Base-by-base conservation (phyloP, 2,797 vertebrate genomes). In the Paramormyrops hopkinsi region DNA sequence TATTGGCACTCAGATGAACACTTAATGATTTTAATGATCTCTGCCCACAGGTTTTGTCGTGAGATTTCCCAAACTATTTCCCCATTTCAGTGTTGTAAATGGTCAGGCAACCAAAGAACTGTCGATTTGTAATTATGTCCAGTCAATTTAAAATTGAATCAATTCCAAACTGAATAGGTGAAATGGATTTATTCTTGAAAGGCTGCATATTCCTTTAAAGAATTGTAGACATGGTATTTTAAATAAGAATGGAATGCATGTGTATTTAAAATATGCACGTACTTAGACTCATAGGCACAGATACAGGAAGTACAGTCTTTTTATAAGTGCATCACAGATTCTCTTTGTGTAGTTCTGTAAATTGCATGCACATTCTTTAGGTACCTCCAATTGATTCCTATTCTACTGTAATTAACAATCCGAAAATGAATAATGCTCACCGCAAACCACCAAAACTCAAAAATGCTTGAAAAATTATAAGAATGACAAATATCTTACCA, bases 161-260 rank as follows among this genome's bases (percentile, higher is more conserved):
- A 84, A 51, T 48, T 84, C 44, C n/a, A 84, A 84, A 84, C 48
- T 46, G 82, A 84, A 84, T n/a, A 50, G 14, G 82, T 84, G n/a
- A n/a, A 48, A 51, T 84, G 46, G 41, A 84, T 84, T 41, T 84
- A 48, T 51, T 48, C 41, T 48, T 83, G 37, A 48, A 46, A 29
- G n/a, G 48, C 82, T 84, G n/a, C 41, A 84, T 84, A 8, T 84
- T 22, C 11, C 48, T 76, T 76, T 37, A 76, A 19, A 76, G 73
- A 41, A 37, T 41, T 76, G 73, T 17, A 41, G 33, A 76, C 37
- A 44, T 76, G 12, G 37, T 37, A 41, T 41, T 76, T 76, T 76
- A 76, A 76, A 76, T 76, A 41, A 76, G 37, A 76, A 41, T 44
- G 33, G 17, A 76, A 76, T 76, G 33, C 14, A 25, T 41, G 33